These are phyloP conservation scores for Goniozus legneri DNA, from an alignment of 1,140 invertebrate genomes.

Conservation along the genomic window DNA sequence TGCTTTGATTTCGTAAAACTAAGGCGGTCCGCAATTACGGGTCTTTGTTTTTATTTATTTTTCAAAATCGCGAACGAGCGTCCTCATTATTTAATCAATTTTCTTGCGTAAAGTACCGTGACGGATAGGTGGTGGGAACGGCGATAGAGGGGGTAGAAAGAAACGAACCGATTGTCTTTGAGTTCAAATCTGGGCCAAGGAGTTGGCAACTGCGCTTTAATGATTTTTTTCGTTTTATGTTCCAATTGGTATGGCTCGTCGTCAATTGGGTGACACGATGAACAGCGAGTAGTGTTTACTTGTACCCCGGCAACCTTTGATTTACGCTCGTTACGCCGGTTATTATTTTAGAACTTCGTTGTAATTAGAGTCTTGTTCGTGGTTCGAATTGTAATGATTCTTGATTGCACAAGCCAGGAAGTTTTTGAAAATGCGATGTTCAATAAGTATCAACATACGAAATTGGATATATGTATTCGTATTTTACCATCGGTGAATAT, in stretches of 20 bases:
- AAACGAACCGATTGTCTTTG: conserved; percentile 35
- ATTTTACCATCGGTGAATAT: too few relatives aligned
- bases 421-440: too few relatives aligned
- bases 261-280: too few relatives aligned
- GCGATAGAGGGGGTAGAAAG: conserved; percentile 18
- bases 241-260: conserved; percentile 22
- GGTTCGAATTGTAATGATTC: conserved; percentile 17
- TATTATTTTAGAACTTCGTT: conserved; percentile 4
- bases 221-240: conserved; percentile 14
- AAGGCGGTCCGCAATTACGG: background rate
- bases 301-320: conserved; percentile 31
- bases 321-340: conserved; percentile 37
- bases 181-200: conserved; percentile 31
- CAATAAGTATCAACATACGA: too few relatives aligned
- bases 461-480: too few relatives aligned
- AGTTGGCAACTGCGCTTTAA: conserved; percentile 20
- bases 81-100: background rate
- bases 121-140: too few relatives aligned
- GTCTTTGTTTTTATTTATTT: background rate
- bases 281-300: conserved; percentile 20
- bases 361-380: conserved; percentile 8
- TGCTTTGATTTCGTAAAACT: background rate
- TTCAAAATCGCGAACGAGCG: background rate
- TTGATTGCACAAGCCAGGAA: conserved; percentile 5
- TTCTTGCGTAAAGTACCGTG: too few relatives aligned